phyloP scores from a whole-genome alignment of 2,113 vertebrate species.

The Nipponia nippon region DNA sequence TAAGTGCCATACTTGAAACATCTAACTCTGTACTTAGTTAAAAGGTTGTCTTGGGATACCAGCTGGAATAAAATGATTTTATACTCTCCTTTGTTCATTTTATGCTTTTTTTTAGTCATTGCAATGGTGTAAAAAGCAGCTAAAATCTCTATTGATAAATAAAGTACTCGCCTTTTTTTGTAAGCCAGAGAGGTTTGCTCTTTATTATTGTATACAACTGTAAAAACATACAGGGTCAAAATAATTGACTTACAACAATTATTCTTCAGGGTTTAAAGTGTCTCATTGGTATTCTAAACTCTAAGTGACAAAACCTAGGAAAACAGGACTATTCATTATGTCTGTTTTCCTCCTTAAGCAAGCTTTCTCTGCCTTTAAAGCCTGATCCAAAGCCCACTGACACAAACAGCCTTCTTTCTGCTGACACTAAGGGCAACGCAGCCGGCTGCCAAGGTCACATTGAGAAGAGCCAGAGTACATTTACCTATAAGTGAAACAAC shows the following conservation, averaged over 20 bases:
- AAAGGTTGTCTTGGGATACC: conserved; percentile 61
- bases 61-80: conserved; percentile 67
- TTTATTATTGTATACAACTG: not conserved
- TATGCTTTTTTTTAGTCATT: conserved; percentile 61
- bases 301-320: not conserved
- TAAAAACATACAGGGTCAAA: not conserved
- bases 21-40: conserved; percentile 68
- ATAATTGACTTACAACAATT: not conserved
- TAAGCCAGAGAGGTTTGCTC: conserved; percentile 47
- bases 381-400: conserved; percentile 58
- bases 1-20: conserved; percentile 79
- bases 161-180: conserved; percentile 74
- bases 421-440: not conserved
- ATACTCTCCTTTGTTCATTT: conserved; percentile 63
- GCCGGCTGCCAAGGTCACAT: conserved; percentile 13
- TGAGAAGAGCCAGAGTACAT: conserved; percentile 1
- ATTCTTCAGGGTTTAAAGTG: conserved; percentile 8
- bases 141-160: conserved; percentile 65
- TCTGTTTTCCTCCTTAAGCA: conserved; percentile 18
- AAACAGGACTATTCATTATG: not conserved
- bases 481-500: conserved; percentile 23
- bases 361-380: conserved; percentile 15
- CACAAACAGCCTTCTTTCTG: conserved; percentile 30
- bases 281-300: conserved; percentile 29
- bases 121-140: conserved; percentile 64